These are phyloP conservation scores for Miniopterus natalensis DNA, from an alignment of 2,113 vertebrate genomes.

Conservation along the genomic window DNA sequence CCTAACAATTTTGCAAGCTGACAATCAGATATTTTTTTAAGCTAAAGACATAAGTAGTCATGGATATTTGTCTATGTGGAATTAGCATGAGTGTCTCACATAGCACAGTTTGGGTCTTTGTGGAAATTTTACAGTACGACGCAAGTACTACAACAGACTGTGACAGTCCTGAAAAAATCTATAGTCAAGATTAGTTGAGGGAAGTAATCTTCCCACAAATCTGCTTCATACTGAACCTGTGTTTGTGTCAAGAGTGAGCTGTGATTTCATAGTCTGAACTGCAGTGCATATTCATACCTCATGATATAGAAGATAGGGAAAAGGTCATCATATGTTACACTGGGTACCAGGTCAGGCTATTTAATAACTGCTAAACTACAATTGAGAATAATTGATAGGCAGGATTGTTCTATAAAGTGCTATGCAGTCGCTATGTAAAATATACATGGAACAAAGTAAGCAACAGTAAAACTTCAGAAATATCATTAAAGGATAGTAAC, in stretches of 20 bases:
- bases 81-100: background rate
- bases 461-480: slow-evolving; percentile 27
- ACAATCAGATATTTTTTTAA: slow-evolving; percentile 6
- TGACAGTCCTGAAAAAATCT: slow-evolving; percentile 5
- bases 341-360: background rate
- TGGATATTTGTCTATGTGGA: background rate
- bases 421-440: background rate
- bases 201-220: background rate
- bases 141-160: background rate
- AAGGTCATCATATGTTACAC: background rate
- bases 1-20: background rate
- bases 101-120: background rate
- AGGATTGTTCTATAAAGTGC: background rate
- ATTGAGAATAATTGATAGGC: background rate
- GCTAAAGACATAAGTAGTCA: background rate
- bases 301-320: background rate
- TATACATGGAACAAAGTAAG: background rate
- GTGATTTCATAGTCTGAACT: background rate
- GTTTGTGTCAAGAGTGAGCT: slow-evolving; percentile 18
- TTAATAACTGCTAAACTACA: background rate
- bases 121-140: background rate
- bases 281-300: background rate
- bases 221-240: background rate
- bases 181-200: background rate
- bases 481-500: background rate